Percentiles rank a stretch among this genome's conserved stretches.
phyloP scores from a whole-genome alignment of 2,888 invertebrate species.

The Orchesellides sinensis region DNA sequence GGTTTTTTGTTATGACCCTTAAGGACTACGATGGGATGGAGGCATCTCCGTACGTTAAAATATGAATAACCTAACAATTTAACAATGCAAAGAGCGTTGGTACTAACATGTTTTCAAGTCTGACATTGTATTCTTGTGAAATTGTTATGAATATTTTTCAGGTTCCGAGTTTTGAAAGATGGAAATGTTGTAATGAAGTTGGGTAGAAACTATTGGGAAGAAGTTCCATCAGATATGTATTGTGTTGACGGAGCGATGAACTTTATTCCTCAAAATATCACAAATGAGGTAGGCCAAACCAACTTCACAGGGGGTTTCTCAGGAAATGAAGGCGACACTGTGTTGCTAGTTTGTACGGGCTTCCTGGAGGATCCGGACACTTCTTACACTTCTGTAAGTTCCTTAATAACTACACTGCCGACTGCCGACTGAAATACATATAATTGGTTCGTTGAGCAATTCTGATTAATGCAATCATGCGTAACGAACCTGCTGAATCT shows the following conservation, averaged over 20 bases:
- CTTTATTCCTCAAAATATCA: background rate
- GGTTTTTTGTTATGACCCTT: slow-evolving; percentile 47
- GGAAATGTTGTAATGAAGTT: slow-evolving; percentile 56
- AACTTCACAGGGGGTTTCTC: background rate
- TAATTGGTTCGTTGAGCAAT: background rate
- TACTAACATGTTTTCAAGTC: background rate
- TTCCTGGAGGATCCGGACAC: slow-evolving; percentile 40
- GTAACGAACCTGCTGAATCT: background rate
- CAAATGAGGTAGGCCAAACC: background rate
- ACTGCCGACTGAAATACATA: background rate
- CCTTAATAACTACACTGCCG: background rate
- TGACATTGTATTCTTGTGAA: background rate
- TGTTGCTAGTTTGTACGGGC: slow-evolving; percentile 55
- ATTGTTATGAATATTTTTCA: background rate
- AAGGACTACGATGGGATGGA: slow-evolving; percentile 36
- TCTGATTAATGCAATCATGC: too few species aligned
- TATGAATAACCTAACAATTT: background rate
- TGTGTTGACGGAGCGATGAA: slow-evolving; percentile 64
- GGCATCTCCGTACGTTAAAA: slow-evolving; percentile 39
- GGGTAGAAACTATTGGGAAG: slow-evolving; percentile 44
- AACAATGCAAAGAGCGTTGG: background rate
- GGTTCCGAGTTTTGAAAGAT: slow-evolving; percentile 51
- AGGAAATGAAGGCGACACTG: slow-evolving; percentile 46
- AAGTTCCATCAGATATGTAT: slow-evolving; percentile 15
- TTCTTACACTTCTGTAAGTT: background rate